These are phyloP conservation scores for Theonella swinhoei DNA, from an alignment of 37 sponge, comb jelly and placozoan genomes.

Conservation along the genomic window DNA sequence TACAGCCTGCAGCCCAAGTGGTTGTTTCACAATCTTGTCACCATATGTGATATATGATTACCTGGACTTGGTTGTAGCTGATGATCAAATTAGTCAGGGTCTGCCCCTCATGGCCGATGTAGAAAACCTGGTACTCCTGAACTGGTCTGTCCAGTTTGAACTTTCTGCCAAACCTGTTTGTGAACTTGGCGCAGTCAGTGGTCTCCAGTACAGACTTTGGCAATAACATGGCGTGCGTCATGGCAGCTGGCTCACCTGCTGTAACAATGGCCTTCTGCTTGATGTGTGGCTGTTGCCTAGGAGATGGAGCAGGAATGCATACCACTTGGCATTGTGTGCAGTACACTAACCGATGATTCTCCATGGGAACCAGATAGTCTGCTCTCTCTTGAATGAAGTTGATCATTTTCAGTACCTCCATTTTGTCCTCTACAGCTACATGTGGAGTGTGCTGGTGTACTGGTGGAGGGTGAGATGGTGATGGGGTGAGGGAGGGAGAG, in stretches of 20 bases:
- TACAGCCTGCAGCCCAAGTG: background rate
- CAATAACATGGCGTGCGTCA: background rate
- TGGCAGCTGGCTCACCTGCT: background rate
- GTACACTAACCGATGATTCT: too few species aligned
- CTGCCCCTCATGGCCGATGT: conserved; percentile 79
- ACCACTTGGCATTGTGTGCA: background rate
- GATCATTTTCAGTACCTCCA: too few species aligned
- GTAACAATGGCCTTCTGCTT: background rate
- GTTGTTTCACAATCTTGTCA: background rate
- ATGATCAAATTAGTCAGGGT: conserved; percentile 79
- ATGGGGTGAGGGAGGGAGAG: background rate
- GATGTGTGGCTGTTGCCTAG: background rate
- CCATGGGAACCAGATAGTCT: too few species aligned
- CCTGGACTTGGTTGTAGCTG: conserved; percentile 64
- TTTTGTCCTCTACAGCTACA: background rate
- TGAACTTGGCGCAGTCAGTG: background rate
- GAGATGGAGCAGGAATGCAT: background rate
- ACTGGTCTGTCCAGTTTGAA: conserved; percentile 55
- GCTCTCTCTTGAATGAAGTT: too few species aligned
- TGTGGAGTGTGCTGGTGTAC: background rate
- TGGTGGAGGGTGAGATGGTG: background rate
- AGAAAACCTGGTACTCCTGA: conserved; percentile 75
- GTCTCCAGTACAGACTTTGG: background rate
- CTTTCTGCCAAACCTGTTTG: conserved; percentile 56
- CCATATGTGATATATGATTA: too few species aligned